phyloP scores from a whole-genome alignment of 2,113 vertebrate genomes.

The Cebidichthys violaceus region DNA sequence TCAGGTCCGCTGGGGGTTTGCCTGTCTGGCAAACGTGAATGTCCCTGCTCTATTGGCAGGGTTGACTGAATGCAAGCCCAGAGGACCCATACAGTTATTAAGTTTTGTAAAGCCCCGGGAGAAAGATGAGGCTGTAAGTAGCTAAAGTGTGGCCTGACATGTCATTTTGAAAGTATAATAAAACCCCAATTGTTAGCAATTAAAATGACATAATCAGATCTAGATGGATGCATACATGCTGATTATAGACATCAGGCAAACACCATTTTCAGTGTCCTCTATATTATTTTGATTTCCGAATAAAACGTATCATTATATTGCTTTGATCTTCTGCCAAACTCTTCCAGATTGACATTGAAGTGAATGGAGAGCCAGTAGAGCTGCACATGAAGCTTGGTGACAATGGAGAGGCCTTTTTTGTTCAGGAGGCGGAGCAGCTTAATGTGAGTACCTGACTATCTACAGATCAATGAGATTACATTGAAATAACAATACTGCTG shows the following conservation, averaged over 20 bases:
- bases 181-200: not conserved
- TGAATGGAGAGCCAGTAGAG: conserved; percentile 95
- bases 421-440: conserved; percentile 92
- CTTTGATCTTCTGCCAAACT: conserved; percentile 24
- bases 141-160: conserved; percentile 5
- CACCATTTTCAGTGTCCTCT: not conserved
- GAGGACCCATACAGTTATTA: conserved; percentile 46
- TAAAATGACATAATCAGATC: not conserved
- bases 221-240: not conserved
- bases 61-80: conserved; percentile 30
- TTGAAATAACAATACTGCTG: not conserved
- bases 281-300: not conserved
- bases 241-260: not conserved
- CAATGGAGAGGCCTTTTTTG: conserved; percentile 99
- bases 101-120: conserved; percentile 28
- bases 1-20: conserved; percentile 37
- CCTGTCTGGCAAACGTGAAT: conserved; percentile 51
- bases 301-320: not conserved
- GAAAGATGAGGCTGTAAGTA: conserved; percentile 18
- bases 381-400: conserved; percentile 99
- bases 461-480: not conserved
- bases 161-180: not conserved
- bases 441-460: conserved; percentile 85
- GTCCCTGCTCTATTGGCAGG: conserved; percentile 56
- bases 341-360: conserved; percentile 96